phyloP scores from a whole-genome alignment of 2,888 invertebrate genomes.

The Endomychus coccineus region DNA sequence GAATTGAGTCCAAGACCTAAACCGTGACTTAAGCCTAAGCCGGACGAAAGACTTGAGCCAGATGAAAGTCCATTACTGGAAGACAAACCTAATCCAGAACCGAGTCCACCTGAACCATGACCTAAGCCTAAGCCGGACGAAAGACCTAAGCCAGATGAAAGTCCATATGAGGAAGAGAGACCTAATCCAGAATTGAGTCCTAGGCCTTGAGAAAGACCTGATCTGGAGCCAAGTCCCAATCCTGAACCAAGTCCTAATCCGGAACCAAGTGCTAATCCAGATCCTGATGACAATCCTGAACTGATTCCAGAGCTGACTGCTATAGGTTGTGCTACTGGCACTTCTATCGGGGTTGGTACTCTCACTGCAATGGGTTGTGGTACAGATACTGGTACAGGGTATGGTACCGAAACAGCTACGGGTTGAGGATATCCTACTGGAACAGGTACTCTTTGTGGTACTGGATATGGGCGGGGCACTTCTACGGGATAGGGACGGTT shows the following conservation, averaged over 20 bases:
- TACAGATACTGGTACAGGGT: constrained; percentile 37
- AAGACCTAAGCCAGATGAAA: too few species aligned
- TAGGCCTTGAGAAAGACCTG: too few species aligned
- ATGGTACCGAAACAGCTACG: constrained; percentile 50
- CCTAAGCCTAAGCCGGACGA: too few species aligned
- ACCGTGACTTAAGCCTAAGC: too few species aligned
- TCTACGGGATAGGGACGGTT: constrained; percentile 15
- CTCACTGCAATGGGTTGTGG: constrained; percentile 36
- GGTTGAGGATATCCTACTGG: constrained; percentile 42
- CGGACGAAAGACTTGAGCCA: constrained; percentile 4
- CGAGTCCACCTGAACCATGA: constrained; percentile 4
- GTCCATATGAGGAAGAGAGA: too few species aligned
- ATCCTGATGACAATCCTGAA: constrained; percentile 8
- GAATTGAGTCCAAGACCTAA: too few species aligned
- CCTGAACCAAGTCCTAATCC: constrained; percentile 8
- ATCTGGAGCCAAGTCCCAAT: too few species aligned
- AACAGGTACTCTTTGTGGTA: constrained; percentile 41
- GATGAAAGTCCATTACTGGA: constrained; percentile 3
- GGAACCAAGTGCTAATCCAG: constrained; percentile 5
- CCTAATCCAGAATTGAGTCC: too few species aligned
- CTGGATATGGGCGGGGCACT: constrained; percentile 37
- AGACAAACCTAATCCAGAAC: constrained; percentile 1
- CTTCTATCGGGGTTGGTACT: constrained; percentile 31
- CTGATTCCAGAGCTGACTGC: constrained; percentile 38
- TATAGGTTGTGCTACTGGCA: constrained; percentile 44